Conservation (phyloP, 2,797 vertebrate species). For the Oophaga sylvatica region DNA sequence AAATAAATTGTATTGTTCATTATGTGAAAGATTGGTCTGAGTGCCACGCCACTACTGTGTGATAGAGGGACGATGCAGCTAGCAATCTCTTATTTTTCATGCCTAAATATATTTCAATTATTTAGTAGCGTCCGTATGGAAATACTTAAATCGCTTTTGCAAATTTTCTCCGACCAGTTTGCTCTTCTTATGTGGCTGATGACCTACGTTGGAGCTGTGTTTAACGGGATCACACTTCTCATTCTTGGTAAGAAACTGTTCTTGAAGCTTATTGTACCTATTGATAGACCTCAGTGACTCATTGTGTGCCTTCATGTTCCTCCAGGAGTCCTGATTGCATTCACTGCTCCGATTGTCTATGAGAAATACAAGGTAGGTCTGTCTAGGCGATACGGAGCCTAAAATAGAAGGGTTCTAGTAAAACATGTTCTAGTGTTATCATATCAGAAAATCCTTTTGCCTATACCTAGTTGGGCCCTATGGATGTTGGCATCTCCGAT, state of each 20-base stretch:
- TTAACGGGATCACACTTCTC: conserved; percentile 92
- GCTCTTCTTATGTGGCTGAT: conserved; percentile 92
- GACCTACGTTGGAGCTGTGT: conserved; percentile 91
- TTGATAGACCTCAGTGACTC: neutral
- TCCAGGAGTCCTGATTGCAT: conserved; percentile 85
- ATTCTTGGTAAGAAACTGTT: conserved; percentile 82
- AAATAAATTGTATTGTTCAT: neutral
- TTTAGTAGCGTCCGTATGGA: neutral
- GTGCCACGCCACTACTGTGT: no score
- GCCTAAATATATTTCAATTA: neutral
- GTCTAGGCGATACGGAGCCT: neutral
- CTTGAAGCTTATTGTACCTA: neutral
- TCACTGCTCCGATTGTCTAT: conserved; percentile 85
- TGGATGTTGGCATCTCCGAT: no score
- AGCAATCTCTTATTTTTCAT: neutral
- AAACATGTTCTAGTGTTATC: neutral
- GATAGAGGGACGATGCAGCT: neutral
- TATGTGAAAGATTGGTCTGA: neutral
- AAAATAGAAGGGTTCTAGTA: neutral
- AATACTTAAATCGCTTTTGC: neutral
- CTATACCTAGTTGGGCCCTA: no score
- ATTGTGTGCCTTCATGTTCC: neutral
- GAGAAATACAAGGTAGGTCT: conserved; percentile 91
- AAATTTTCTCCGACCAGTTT: conserved; percentile 73
- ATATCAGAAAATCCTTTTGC: no score